Conservation (phyloP, 2,113 vertebrate genomes). For the Amblyopsis rosae region DNA sequence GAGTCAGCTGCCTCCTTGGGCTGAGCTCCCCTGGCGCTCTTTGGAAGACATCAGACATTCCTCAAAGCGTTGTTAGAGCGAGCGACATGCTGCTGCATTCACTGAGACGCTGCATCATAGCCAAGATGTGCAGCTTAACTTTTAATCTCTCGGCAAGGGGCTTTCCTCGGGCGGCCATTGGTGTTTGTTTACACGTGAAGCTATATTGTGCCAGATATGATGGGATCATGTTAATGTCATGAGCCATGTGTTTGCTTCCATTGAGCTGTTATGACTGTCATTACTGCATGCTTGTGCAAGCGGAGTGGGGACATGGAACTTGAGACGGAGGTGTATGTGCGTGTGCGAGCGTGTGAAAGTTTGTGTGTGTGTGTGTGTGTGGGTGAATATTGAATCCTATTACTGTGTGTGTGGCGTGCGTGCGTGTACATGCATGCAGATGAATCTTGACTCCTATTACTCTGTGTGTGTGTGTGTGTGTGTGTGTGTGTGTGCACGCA, state of each 20-base stretch:
- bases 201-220: not conserved
- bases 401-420: not conserved
- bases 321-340: conserved; percentile 30
- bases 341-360: conserved; percentile 6
- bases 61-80: conserved; percentile 32
- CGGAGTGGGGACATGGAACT: conserved; percentile 17
- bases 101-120: not conserved
- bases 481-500: conserved; percentile 10
- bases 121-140: not conserved
- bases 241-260: not conserved
- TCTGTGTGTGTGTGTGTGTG: not conserved
- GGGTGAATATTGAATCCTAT: not conserved
- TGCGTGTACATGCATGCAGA: conserved; percentile 5
- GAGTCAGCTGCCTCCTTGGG: conserved; percentile 47
- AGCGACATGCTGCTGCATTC: conserved; percentile 1
- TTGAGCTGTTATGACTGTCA: conserved; percentile 39
- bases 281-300: conserved; percentile 34
- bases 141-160: conserved; percentile 10
- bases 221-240: not conserved
- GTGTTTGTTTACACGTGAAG: not conserved
- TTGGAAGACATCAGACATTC: conserved; percentile 34
- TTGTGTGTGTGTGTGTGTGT: not conserved
- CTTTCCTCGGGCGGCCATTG: not conserved
- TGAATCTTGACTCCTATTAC: not conserved
- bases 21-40: conserved; percentile 19